Conservation (phyloP, 2,113 vertebrate species). For the Paratilapia polleni region DNA sequence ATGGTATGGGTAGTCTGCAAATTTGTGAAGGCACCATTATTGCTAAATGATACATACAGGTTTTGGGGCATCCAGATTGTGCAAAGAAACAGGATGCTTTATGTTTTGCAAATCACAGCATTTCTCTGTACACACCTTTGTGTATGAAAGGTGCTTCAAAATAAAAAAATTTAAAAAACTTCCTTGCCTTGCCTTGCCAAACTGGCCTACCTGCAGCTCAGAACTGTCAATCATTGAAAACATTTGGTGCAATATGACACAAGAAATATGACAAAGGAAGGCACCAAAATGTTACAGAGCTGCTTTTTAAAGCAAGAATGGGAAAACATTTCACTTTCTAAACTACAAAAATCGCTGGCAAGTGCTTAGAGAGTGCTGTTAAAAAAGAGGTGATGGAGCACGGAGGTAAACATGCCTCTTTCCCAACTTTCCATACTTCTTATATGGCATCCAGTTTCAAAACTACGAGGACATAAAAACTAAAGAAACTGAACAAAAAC, state of each 20-base stretch:
- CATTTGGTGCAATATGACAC: background rate
- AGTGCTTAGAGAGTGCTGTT: background rate
- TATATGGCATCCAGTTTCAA: background rate
- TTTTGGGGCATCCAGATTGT: background rate
- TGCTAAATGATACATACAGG: background rate
- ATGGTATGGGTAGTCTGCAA: background rate
- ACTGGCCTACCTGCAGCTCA: background rate
- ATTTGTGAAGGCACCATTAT: background rate
- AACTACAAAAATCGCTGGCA: background rate
- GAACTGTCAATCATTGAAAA: background rate
- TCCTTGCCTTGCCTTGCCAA: background rate
- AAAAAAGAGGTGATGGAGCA: background rate
- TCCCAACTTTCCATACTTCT: background rate
- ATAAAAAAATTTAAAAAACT: background rate
- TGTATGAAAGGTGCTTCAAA: background rate
- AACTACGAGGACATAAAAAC: background rate
- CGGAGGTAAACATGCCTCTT: background rate
- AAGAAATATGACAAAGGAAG: background rate
- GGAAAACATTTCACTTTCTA: constrained; percentile 1
- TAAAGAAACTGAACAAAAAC: background rate
- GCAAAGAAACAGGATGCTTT: background rate
- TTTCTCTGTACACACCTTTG: background rate
- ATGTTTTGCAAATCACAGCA: background rate
- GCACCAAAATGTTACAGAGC: background rate
- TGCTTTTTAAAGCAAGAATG: background rate